Base-by-base conservation (phyloP, 1,140 invertebrate species). In the Cotesia glomerata region DNA sequence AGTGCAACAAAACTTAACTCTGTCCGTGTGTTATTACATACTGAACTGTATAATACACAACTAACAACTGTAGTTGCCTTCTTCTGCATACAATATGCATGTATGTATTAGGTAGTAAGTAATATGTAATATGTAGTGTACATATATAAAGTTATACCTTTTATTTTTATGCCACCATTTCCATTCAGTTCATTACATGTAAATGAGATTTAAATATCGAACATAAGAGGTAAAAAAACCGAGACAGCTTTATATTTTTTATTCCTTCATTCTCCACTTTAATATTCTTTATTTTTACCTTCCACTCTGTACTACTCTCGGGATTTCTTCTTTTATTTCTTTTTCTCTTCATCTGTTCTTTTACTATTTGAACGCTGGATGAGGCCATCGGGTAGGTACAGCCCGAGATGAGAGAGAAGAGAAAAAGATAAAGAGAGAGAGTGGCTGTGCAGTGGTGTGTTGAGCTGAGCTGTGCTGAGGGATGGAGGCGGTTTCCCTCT, bases 361-460 rank as follows among this genome's bases (percentile, higher is more conserved):
- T 64, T 36, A 64, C 62, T 64, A 64, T 64, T 51, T 18, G 62
- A 26, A 64, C n/a, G 62, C 13, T 36, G 62, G 62, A 49, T 64
- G 62, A 62, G 59, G 35, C 32, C 3, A 13, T 62, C 8, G 26
- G 59, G 59, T 56, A 18, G 52, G 26, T 26, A 26, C 26, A 26
- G 26, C 26, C n/a, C 5, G 39, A 11, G 39, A 7, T 45, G 39
- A 7, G 16, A 56, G 59, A 62, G 14, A n/a, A 26, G 58, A 59
- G 59, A 62, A 36, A n/a, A 11, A 35, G 34, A 62, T 11, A 34
- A 32, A 61, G 11, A 18, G 58, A n/a, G 5, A 56, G 52, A n/a
- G 52, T 9, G 39, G 11, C 39, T 45, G 39, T 45, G 39, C 39
- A 45, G 39, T 45, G 11, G 62, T 18, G n/a, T 18, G 9, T 49